These are phyloP conservation scores for Darevskia mixta DNA, from an alignment of 2,797 vertebrate genomes.

Conservation along the genomic window DNA sequence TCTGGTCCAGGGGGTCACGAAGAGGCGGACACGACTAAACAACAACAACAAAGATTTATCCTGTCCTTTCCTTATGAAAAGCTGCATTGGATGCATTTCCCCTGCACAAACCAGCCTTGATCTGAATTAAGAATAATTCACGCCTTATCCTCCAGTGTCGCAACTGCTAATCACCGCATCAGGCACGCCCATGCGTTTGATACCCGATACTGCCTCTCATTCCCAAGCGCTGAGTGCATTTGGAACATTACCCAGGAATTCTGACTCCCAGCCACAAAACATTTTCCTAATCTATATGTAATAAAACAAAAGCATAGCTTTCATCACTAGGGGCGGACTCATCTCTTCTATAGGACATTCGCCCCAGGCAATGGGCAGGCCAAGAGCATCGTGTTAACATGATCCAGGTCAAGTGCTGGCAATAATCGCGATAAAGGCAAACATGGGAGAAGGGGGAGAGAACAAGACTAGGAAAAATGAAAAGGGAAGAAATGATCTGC, in stretches of 20 bases:
- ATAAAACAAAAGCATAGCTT: background rate
- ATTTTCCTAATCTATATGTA: background rate
- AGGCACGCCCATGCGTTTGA: background rate
- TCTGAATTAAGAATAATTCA: no score
- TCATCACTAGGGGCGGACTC: background rate
- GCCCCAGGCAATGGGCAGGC: background rate
- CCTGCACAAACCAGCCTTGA: no score
- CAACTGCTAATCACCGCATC: background rate
- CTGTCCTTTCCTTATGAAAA: no score
- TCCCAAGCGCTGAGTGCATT: constrained; percentile 6
- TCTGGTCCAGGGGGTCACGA: no score
- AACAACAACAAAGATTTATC: no score
- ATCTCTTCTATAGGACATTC: background rate
- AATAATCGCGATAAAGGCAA: background rate
- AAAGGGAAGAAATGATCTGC: background rate
- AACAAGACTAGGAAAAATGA: background rate
- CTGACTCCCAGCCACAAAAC: background rate
- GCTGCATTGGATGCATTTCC: no score
- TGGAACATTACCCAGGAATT: background rate
- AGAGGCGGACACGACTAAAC: no score
- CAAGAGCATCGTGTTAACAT: background rate
- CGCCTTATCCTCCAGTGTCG: background rate
- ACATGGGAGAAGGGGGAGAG: background rate
- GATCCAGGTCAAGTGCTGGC: background rate
- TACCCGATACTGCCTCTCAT: background rate